phyloP scores from a whole-genome alignment of 2,113 vertebrate genomes.

The Strix uralensis region DNA sequence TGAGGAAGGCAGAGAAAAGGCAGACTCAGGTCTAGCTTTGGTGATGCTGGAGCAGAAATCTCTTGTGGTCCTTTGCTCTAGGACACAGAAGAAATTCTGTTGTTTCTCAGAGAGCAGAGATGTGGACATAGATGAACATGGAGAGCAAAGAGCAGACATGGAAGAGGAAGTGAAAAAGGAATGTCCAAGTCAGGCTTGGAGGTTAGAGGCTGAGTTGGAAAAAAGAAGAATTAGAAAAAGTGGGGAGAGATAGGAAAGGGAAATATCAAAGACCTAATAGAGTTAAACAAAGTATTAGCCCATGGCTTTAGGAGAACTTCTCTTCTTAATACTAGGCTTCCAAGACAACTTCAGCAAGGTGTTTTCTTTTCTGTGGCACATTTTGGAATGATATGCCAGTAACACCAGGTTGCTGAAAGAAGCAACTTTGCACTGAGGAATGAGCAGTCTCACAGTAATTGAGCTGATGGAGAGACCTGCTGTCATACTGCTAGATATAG shows the following conservation, averaged over 20 bases:
- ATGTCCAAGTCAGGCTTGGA: not conserved
- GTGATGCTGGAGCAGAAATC: not conserved
- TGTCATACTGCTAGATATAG: accelerated
- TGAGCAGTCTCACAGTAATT: not conserved
- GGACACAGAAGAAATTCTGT: not conserved
- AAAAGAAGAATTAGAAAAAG: not conserved
- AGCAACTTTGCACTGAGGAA: not conserved
- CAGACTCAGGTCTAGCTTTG: not conserved
- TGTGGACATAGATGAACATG: not conserved
- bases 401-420: not conserved
- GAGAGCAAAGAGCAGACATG: not conserved
- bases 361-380: not conserved
- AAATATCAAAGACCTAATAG: not conserved
- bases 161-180: not conserved
- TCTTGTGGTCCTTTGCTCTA: not conserved
- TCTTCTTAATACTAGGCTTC: not conserved
- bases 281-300: not conserved
- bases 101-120: not conserved
- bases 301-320: not conserved
- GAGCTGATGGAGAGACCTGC: not conserved
- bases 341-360: not conserved
- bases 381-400: not conserved
- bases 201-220: not conserved
- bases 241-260: not conserved
- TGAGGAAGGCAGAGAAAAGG: not conserved